Conservation (phyloP, 2,797 vertebrate genomes). For the Alca torda region DNA sequence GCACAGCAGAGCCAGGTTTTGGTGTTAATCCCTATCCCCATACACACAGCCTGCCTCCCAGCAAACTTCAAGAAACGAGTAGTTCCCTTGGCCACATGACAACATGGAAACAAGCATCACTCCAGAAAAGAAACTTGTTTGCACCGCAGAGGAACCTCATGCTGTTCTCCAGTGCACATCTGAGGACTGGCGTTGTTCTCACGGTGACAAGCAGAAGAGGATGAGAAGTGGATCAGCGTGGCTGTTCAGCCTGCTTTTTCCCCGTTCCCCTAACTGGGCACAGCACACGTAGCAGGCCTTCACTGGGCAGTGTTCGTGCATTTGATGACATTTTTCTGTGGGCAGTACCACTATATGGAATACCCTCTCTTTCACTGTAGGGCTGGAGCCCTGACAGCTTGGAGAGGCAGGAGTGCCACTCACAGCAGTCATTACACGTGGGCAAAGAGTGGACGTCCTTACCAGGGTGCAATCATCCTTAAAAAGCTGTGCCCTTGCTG, state of each 20-base stretch:
- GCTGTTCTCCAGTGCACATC: neutral
- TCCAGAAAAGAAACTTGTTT: neutral
- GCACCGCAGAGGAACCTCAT: neutral
- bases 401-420: neutral
- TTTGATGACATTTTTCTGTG: neutral
- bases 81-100: neutral
- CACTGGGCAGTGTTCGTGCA: neutral
- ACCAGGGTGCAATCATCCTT: neutral
- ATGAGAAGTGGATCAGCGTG: neutral
- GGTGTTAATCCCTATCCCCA: neutral
- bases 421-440: neutral
- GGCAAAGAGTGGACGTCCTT: neutral
- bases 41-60: neutral
- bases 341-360: accelerated
- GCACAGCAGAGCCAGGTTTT: neutral
- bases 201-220: neutral
- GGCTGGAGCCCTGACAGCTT: neutral
- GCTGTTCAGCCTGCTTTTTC: neutral
- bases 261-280: accelerated
- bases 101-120: neutral
- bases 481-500: neutral
- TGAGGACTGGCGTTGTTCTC: neutral
- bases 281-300: neutral
- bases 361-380: neutral
- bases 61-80: neutral